These are phyloP conservation scores for Eutrigla gurnardus DNA, from an alignment of 2,797 vertebrate species.

Conservation along the genomic window DNA sequence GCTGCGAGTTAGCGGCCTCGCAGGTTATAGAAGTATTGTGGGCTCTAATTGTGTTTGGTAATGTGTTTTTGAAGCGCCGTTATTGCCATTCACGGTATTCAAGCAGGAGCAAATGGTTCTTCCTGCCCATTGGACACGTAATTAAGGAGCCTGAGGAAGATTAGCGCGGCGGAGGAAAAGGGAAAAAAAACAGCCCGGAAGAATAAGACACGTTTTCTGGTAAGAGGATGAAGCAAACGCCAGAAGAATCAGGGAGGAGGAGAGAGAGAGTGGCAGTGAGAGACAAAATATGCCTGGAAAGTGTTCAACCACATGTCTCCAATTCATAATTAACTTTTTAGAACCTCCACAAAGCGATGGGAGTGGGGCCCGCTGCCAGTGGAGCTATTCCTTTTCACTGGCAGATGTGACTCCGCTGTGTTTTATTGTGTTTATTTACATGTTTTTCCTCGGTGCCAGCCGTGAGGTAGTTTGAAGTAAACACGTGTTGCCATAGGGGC, in stretches of 20 bases:
- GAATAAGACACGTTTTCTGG: constrained; percentile 38
- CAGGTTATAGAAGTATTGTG: constrained; percentile 75
- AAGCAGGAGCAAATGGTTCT: constrained; percentile 78
- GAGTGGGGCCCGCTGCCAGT: constrained; percentile 66
- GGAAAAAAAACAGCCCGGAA: constrained; percentile 57
- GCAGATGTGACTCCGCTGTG: constrained; percentile 76
- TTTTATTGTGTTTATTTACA: constrained; percentile 81
- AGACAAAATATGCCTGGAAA: constrained; percentile 71
- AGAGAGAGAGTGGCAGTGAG: constrained; percentile 25
- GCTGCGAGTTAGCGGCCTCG: constrained; percentile 61
- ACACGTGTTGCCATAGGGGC: constrained; percentile 56
- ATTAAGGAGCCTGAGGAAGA: constrained; percentile 78
- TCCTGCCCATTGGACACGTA: constrained; percentile 75
- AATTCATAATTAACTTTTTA: constrained; percentile 84
- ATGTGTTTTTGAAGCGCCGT: constrained; percentile 79
- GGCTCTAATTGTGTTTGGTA: constrained; percentile 82
- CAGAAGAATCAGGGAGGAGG: constrained; percentile 45
- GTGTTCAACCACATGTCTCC: constrained; percentile 78
- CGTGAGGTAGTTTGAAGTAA: constrained; percentile 68
- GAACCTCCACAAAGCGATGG: constrained; percentile 74
- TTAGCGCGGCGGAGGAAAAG: constrained; percentile 56
- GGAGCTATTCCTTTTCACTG: constrained; percentile 71
- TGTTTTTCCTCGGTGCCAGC: constrained; percentile 66
- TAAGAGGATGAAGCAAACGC: constrained; percentile 54
- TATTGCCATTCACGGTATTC: constrained; percentile 85